Percentiles rank a stretch among this genome's conserved stretches.
phyloP scores from a whole-genome alignment of 2,113 vertebrate species.

The Ammospiza caudacuta region DNA sequence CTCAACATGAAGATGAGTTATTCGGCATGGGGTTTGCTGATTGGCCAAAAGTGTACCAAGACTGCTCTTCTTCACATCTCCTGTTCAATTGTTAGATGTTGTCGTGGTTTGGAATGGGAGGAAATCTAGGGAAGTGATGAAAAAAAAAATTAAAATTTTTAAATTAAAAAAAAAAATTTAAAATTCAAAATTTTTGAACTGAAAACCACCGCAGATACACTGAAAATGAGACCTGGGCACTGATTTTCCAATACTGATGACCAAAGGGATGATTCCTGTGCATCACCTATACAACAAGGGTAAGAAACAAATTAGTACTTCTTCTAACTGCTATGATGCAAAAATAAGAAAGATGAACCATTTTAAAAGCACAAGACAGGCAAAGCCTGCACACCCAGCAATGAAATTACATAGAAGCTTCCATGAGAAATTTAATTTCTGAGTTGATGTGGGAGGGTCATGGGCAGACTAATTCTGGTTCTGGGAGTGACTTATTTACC shows the following conservation, averaged over 20 bases:
- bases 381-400: background rate
- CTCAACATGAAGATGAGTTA: background rate
- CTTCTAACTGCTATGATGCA: background rate
- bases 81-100: background rate
- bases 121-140: background rate
- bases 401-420: background rate
- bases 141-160: background rate
- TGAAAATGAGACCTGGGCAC: background rate
- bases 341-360: background rate
- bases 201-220: background rate
- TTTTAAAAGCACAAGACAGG: background rate
- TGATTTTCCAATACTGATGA: accelerated
- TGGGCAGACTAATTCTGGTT: background rate
- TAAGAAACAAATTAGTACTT: background rate
- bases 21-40: background rate
- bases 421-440: background rate
- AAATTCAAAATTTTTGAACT: background rate
- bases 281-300: background rate
- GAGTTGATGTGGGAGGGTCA: background rate
- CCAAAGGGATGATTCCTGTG: accelerated
- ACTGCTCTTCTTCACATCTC: background rate
- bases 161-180: too few species aligned
- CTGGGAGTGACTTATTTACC: background rate
- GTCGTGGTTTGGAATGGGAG: background rate
- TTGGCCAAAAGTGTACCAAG: background rate